Conservation (phyloP, 2,113 vertebrate genomes). For the Indicator indicator region DNA sequence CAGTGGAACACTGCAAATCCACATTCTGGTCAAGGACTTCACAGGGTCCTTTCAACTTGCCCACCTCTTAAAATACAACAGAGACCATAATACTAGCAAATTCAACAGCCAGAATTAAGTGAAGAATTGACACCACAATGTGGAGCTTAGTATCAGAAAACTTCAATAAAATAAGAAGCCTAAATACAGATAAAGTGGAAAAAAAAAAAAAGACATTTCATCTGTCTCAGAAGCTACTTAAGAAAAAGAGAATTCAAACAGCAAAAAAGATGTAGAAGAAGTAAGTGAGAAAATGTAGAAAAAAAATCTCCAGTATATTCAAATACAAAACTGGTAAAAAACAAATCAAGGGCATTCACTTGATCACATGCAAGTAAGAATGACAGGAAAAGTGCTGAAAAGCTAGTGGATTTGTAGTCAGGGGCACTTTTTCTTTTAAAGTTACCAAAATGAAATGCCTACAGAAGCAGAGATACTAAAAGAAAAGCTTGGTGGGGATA, state of each 20-base stretch:
- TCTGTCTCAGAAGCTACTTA: background rate
- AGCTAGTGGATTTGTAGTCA: background rate
- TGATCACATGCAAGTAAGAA: background rate
- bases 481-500: background rate
- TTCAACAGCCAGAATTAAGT: background rate
- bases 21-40: background rate
- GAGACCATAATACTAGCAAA: background rate
- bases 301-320: background rate
- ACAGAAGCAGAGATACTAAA: background rate
- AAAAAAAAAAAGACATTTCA: background rate
- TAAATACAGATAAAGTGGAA: background rate
- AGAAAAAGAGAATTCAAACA: background rate
- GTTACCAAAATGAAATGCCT: background rate
- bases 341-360: background rate
- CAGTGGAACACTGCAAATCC: background rate
- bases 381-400: background rate
- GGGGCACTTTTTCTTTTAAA: background rate
- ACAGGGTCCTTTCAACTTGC: background rate
- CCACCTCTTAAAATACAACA: background rate
- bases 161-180: background rate
- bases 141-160: rapidly evolving
- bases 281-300: background rate
- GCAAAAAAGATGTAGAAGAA: background rate
- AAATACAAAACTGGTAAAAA: background rate
- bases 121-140: background rate